Evolutionary conservation across 64 coral and sea anemone genomes (phyloP), one percentile per base, ranked within the genome.

Genomic region (Montipora capricornis): DNA sequence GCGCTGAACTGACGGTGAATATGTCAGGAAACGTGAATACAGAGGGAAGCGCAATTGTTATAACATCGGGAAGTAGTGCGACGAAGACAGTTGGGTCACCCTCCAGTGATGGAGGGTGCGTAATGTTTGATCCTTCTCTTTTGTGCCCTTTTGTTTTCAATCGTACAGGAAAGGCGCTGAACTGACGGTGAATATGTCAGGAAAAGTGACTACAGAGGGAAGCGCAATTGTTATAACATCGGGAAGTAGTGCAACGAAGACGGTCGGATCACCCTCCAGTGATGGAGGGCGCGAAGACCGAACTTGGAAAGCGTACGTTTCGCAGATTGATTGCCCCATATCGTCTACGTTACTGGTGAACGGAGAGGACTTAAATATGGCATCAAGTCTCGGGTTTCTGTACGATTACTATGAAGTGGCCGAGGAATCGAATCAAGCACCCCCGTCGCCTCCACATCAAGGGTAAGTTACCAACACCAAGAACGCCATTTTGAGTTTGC

Each of bases 341-440:
- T 68, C 96, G n/a, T 75, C 89, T 6, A 80, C 96, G 17, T 52
- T 95, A 47, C 92, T 94, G 29, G 93, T 97, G 57, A 97, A 97
- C 45, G 96, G 96, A 24, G 96, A 97, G 91, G 96, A 97, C 75
- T 78, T 85, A 2, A 97, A 92, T 68, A 97, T 97, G 96, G 90
- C 96, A 44, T 91, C 89, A 48, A 92, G 89, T 49, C 82, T 97
- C 73, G 96, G 96, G 7, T 97, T 97, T 53, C 78, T 97, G 50
- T 97, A 97, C 26, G 96, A 97, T 89, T 97, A 97, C 69, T 97
- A 97, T 61, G 96, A 93, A 60, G 96, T 97, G 11, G 87, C 95
- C 4, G 95, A 97, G 66, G 95, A 97, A 46, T 91, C 95, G 22
- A 94, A 94, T 24, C 92, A 92, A 74, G 94, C 80, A 10, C 95